Percentiles rank a stretch among this genome's conserved stretches.
Evolutionary conservation across 2,888 invertebrate genomes (phyloP).

Genomic region (Hoplodrina blanda): DNA sequence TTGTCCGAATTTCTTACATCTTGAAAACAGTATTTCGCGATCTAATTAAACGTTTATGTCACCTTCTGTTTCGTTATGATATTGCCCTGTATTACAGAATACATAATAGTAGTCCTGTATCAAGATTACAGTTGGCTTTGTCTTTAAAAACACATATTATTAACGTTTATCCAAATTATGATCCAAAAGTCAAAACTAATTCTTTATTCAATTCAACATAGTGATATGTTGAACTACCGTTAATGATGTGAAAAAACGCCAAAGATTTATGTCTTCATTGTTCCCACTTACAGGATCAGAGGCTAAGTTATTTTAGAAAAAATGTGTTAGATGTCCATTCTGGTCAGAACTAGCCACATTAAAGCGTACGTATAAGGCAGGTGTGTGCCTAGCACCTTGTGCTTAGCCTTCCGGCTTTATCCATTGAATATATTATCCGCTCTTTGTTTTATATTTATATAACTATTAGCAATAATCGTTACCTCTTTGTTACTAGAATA

Average conservation of each 20-base stretch:
- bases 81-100: background rate
- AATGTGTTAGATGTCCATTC: conserved; percentile 54
- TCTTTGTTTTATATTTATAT: conserved; percentile 73
- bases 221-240: conserved; percentile 3
- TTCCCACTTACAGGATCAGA: conserved; percentile 25
- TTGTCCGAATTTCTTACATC: conserved; percentile 20
- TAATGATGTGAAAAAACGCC: conserved; percentile 11
- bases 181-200: background rate
- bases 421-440: conserved; percentile 80
- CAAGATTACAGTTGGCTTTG: background rate
- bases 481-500: conserved; percentile 45
- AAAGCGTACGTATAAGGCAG: conserved; percentile 75
- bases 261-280: conserved; percentile 44
- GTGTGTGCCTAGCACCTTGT: conserved; percentile 84
- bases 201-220: background rate
- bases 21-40: conserved; percentile 13
- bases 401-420: conserved; percentile 82
- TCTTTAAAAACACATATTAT: background rate
- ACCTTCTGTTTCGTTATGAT: background rate
- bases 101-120: background rate
- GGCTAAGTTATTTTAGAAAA: conserved; percentile 35
- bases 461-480: conserved; percentile 56
- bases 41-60: conserved; percentile 7
- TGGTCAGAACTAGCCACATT: conserved; percentile 68
- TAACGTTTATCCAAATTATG: background rate